Conservation (phyloP, 2,797 vertebrate genomes). For the Thripadectes ignobilis region DNA sequence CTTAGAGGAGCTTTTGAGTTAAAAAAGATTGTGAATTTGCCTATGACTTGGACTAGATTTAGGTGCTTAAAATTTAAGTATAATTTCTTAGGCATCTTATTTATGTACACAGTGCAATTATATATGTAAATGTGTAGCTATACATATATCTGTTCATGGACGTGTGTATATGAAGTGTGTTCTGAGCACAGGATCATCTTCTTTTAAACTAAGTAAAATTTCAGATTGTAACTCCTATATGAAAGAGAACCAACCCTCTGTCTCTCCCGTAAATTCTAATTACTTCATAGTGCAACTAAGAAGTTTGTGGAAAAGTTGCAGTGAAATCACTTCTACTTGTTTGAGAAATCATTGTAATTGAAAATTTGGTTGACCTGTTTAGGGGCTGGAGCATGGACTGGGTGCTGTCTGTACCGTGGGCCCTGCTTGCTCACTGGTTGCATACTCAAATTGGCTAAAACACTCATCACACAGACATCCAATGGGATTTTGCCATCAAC, state of each 20-base stretch:
- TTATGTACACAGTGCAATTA: not conserved
- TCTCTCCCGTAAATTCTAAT: not conserved
- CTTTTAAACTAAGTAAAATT: not conserved
- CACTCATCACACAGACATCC: fast-evolving
- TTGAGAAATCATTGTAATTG: not conserved
- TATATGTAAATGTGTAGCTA: not conserved
- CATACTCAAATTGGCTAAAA: not conserved
- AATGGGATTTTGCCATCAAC: not conserved
- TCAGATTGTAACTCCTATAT: not conserved
- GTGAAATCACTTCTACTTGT: not conserved
- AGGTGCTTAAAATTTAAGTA: not conserved
- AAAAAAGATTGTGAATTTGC: not conserved
- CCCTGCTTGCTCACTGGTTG: not conserved
- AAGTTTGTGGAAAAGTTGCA: not conserved
- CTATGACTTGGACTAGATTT: not conserved
- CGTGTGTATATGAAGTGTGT: not conserved
- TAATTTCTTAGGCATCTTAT: not conserved
- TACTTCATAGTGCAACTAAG: not conserved
- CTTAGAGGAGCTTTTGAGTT: not conserved
- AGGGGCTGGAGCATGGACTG: not conserved
- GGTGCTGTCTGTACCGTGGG: not conserved
- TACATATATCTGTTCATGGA: not conserved
- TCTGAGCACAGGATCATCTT: not conserved
- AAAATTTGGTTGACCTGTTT: not conserved
- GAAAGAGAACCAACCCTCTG: not conserved